These are phyloP conservation scores for Drosophila multiciliata DNA, from an alignment of 2,888 invertebrate genomes.

Conservation along the genomic window DNA sequence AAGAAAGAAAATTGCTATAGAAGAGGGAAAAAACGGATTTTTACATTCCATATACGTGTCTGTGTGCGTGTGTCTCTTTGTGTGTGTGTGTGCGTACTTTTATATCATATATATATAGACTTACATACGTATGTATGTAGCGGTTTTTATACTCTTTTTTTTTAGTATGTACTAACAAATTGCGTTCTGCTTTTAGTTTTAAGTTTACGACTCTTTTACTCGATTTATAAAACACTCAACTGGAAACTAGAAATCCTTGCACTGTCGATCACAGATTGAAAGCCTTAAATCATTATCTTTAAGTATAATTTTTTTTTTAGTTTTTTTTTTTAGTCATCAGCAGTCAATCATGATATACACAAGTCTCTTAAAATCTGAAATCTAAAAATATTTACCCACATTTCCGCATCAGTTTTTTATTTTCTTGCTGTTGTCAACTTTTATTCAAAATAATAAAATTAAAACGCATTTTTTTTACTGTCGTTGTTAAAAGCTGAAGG, in stretches of 20 bases:
- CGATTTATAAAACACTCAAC: not conserved
- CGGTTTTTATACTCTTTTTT: slow-evolving; percentile 33
- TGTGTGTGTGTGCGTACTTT: slow-evolving; percentile 26
- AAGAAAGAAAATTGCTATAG: slow-evolving; percentile 63
- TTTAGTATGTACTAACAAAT: slow-evolving; percentile 11
- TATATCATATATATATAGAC: slow-evolving; percentile 22
- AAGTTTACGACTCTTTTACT: not conserved
- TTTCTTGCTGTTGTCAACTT: not conserved
- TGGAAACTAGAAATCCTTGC: not conserved
- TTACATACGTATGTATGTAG: slow-evolving; percentile 24
- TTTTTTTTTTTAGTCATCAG: not conserved
- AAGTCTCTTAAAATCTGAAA: not conserved
- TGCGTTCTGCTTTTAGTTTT: slow-evolving; percentile 6
- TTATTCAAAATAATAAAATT: not conserved
- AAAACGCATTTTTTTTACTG: not conserved
- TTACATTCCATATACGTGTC: slow-evolving; percentile 37
- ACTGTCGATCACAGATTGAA: not conserved
- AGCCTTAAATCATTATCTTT: not conserved
- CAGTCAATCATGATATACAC: not conserved
- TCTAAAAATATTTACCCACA: not conserved
- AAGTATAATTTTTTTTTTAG: not conserved
- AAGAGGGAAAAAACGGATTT: slow-evolving; percentile 66
- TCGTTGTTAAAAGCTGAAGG: not conserved
- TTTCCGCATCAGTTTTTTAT: not conserved
- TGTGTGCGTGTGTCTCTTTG: slow-evolving; percentile 4